Evolutionary conservation across 2,113 vertebrate species (phyloP), one percentile per base, ranked within the genome.

Genomic region (Rhabdornis inornatus): DNA sequence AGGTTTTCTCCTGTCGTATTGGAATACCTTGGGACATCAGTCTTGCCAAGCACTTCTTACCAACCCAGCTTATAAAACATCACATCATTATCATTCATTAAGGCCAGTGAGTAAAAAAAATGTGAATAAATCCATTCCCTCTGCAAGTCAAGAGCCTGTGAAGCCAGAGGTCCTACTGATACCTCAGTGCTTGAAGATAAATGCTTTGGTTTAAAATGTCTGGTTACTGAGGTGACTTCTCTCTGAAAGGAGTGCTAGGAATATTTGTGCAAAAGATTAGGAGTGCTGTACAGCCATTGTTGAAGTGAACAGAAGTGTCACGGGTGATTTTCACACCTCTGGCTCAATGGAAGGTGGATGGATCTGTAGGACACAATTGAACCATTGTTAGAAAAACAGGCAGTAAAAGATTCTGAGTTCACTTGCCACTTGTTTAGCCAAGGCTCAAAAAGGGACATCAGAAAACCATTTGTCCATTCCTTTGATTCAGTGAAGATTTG

Each of bases 21-120:
- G 13, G 7, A 71, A 71, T 90, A 89, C 15, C 50, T 90, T 74
- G 18, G 63, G 57, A 63, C 79, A 87, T 92, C 50, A 27, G 72
- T 85, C 77, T 87, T 95, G 30, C 55, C 45, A 89, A 83, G 53
- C 56, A 42, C 50, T 91, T 86, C 79, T 78, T 79, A 87, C 90
- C 92, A 91, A 61, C 18, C 13, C 71, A 87, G 37, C 30, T 94
- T 91, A 72, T 79, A 92, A 92, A 76, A 39, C 57, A 53, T 78
- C 44, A 78, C 5, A 17, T 90, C 42, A 55, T 92, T 88, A 91
- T 83, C 9, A 42, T 72, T 97, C 68, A 79, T 84, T 91, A 91
- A 50, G 74, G 15, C 14, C 24, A 40, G 13, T 39, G 47, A 80
- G 13, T 63, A n/a, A 95, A 93, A 65, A 11, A 59, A 45, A 64